Base-by-base conservation (phyloP, 2,113 vertebrate species). In the Caloenas nicobarica region DNA sequence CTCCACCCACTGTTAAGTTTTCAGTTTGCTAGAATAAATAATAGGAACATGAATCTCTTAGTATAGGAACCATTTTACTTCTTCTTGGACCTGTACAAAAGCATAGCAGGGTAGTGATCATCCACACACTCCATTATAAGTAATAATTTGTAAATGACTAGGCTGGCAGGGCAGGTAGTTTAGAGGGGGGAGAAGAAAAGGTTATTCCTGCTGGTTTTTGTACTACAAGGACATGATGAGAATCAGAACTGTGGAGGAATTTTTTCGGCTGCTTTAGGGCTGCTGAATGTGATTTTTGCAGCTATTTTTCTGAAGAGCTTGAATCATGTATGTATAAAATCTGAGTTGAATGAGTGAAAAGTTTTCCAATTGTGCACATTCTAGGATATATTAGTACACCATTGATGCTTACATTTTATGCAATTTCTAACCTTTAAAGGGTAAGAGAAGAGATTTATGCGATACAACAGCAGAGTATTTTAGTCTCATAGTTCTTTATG, bases 341-440 rank as follows among this genome's bases (percentile, higher is more conserved):
- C 25, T 69, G 11, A 78, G 5, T 12, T 68, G 29, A 88, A 80
- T 25, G 29, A 64, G 13, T n/a, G 51, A 3, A 48, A 56, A 64
- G 2, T 65, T 90, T 66, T 50, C 34, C n/a, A 7, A 68, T 81
- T 56, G 50, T 86, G 48, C 19, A 78, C 34, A 33, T 86, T 78
- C 19, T 69, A 81, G 38, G 21, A 40, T 90, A n/a, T 51, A 86
- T 85, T 88, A 78, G 24, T 57, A 56, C 17, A 81, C 6, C 33
- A 72, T 15, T 54, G 13, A 44, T 86, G 16, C 16, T 82, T 51
- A 65, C 7, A 65, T 80, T 89, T 93, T 78, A 90, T 88, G 73
- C 13, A 38, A 48, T 78, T 93, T 90, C 19, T 93, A 90, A 90
- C 50, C 78, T 95, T 89, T 95, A 88, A 96, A 94, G 31, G 46